These are phyloP conservation scores for Brachyhypopomus gauderio DNA, from an alignment of 2,113 vertebrate species.

Conservation along the genomic window DNA sequence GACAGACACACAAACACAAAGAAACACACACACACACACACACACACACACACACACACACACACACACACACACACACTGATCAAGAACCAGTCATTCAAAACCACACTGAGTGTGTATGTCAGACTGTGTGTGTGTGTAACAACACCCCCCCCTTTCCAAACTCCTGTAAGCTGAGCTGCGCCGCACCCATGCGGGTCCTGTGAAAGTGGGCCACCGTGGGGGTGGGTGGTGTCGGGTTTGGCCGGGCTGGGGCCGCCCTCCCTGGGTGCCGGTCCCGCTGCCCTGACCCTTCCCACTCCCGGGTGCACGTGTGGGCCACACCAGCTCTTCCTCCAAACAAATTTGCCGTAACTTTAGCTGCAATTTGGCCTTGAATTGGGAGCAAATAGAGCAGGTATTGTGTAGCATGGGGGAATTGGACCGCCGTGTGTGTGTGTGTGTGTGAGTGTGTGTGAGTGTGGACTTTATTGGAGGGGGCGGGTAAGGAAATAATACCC, in stretches of 20 bases:
- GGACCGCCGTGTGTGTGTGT: slow-evolving; percentile 37
- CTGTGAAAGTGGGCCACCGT: slow-evolving; percentile 86
- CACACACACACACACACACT: slow-evolving; percentile 4
- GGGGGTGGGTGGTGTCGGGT: slow-evolving; percentile 79
- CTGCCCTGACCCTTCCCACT: slow-evolving; percentile 76
- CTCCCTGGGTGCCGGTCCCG: slow-evolving; percentile 62
- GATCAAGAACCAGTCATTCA: slow-evolving; percentile 64
- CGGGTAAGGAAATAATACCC: slow-evolving; percentile 84
- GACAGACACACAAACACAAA: too few relatives aligned
- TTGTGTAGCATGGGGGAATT: slow-evolving; percentile 79
- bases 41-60: slow-evolving; percentile 29
- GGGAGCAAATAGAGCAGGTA: slow-evolving; percentile 90
- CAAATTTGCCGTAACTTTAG: slow-evolving; percentile 99
- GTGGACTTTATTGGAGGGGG: slow-evolving; percentile 68
- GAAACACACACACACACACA: too few relatives aligned
- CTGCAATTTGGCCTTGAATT: slow-evolving; percentile 91
- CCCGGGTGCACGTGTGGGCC: slow-evolving; percentile 86
- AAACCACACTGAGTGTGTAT: slow-evolving; percentile 62
- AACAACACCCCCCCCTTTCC: slow-evolving; percentile 74
- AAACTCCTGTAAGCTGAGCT: slow-evolving; percentile 88
- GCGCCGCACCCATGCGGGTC: slow-evolving; percentile 68
- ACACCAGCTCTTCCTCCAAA: slow-evolving; percentile 95
- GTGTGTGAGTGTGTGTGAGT: slow-evolving; percentile 50
- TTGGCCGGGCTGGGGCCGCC: slow-evolving; percentile 81
- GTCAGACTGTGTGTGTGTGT: slow-evolving; percentile 13